A percentile compares a stretch with the other conserved stretches of the same genome.
These are phyloP conservation scores for Daboia siamensis DNA, from an alignment of 2,113 vertebrate genomes.

Conservation along the genomic window DNA sequence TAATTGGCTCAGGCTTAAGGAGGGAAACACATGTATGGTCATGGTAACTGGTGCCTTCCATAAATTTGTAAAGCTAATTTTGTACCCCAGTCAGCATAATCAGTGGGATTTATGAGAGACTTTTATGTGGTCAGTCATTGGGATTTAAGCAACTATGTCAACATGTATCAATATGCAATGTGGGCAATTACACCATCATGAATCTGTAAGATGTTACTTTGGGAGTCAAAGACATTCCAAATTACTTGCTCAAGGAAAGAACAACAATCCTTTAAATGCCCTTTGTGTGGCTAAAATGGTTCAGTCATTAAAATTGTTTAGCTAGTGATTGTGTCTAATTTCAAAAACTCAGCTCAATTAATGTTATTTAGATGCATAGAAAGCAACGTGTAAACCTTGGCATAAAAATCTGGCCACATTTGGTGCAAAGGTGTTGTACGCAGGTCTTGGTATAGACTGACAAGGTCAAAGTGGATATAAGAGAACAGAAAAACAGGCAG, in stretches of 20 bases:
- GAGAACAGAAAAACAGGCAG: slow-evolving; percentile 48
- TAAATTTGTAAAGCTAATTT: neutral
- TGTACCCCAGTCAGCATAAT: neutral
- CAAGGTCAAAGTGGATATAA: slow-evolving; percentile 27
- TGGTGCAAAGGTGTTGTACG: slow-evolving; percentile 39
- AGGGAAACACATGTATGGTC: neutral
- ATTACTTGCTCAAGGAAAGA: neutral
- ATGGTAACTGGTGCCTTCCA: neutral
- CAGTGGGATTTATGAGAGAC: neutral
- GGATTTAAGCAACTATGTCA: neutral
- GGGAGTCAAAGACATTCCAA: neutral
- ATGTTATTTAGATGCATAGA: neutral
- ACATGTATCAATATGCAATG: neutral
- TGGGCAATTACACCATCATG: neutral
- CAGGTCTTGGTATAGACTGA: slow-evolving; percentile 28
- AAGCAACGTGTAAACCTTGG: slow-evolving; percentile 16
- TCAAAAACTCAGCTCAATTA: neutral
- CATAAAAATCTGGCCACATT: slow-evolving; percentile 27
- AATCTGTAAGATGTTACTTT: neutral
- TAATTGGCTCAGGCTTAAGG: neutral
- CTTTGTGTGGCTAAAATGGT: neutral
- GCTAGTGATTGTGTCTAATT: neutral
- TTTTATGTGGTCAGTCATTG: neutral
- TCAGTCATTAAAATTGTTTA: neutral
- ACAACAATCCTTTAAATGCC: neutral